phyloP scores from a whole-genome alignment of 2,797 vertebrate genomes.

The Gobio occitaniae region DNA sequence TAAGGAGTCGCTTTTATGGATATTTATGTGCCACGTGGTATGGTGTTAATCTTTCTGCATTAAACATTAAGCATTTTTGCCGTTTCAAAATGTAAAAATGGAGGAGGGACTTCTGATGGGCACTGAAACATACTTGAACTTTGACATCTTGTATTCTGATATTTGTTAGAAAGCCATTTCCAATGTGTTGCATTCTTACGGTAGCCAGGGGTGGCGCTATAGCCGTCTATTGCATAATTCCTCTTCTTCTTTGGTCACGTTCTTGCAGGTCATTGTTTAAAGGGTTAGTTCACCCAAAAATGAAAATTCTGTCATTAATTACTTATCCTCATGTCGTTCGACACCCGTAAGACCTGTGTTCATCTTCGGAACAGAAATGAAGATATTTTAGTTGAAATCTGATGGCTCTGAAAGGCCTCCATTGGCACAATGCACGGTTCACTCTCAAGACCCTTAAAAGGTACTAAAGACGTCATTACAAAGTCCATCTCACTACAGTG shows the following conservation, averaged over 20 bases:
- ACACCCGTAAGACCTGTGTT: no score
- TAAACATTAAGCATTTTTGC: neutral
- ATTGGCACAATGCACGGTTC: no score
- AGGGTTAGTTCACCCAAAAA: no score
- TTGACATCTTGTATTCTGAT: neutral
- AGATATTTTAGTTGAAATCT: no score
- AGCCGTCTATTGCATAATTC: neutral
- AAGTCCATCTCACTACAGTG: no score
- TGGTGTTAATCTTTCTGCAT: neutral
- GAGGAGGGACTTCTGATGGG: neutral
- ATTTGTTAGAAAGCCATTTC: neutral
- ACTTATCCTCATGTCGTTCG: no score
- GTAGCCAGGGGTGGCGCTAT: neutral
- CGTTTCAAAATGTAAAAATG: neutral
- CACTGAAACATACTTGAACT: neutral
- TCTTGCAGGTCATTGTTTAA: constrained; percentile 12
- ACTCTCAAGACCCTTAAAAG: no score
- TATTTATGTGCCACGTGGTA: neutral
- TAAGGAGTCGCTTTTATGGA: constrained; percentile 15
- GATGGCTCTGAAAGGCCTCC: no score
- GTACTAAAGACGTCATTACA: no score
- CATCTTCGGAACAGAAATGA: no score
- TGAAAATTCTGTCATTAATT: no score
- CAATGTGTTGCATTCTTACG: neutral
- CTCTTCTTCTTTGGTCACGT: neutral